Conservation (phyloP, 2,113 vertebrate genomes). For the Apodemus speciosus region DNA sequence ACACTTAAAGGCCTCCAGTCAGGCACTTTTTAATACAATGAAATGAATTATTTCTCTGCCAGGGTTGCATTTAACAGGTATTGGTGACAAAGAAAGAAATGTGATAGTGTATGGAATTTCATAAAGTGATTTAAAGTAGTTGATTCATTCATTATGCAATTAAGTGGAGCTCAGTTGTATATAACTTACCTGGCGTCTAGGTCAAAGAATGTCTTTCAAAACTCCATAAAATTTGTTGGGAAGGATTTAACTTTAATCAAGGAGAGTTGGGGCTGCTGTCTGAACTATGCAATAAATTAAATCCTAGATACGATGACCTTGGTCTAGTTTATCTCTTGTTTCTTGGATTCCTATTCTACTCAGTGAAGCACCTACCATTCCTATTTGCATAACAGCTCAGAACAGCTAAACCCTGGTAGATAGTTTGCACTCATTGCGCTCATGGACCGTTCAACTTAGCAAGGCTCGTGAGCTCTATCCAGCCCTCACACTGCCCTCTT, state of each 20-base stretch:
- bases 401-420: not conserved
- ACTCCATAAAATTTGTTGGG: slow-evolving; percentile 45
- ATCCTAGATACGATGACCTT: slow-evolving; percentile 39
- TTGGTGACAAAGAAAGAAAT: slow-evolving; percentile 74
- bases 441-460: not conserved
- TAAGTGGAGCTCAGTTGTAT: slow-evolving; percentile 67
- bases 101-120: slow-evolving; percentile 70
- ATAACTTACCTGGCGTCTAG: slow-evolving; percentile 69
- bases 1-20: slow-evolving; percentile 76
- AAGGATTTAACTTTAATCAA: slow-evolving; percentile 63
- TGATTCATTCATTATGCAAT: slow-evolving; percentile 76
- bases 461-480: not conserved
- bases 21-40: slow-evolving; percentile 72
- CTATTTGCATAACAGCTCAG: slow-evolving; percentile 24
- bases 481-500: not conserved
- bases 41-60: slow-evolving; percentile 78
- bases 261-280: slow-evolving; percentile 23
- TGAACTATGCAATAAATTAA: slow-evolving; percentile 31
- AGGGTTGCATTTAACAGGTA: slow-evolving; percentile 74
- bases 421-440: not conserved
- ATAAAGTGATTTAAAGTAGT: slow-evolving; percentile 76
- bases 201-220: slow-evolving; percentile 79
- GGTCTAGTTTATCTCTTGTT: slow-evolving; percentile 34
- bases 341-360: slow-evolving; percentile 21
- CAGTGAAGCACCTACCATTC: slow-evolving; percentile 41